Evolutionary conservation across 2,113 vertebrate genomes (phyloP).

Genomic region (Cottus gobio): DNA sequence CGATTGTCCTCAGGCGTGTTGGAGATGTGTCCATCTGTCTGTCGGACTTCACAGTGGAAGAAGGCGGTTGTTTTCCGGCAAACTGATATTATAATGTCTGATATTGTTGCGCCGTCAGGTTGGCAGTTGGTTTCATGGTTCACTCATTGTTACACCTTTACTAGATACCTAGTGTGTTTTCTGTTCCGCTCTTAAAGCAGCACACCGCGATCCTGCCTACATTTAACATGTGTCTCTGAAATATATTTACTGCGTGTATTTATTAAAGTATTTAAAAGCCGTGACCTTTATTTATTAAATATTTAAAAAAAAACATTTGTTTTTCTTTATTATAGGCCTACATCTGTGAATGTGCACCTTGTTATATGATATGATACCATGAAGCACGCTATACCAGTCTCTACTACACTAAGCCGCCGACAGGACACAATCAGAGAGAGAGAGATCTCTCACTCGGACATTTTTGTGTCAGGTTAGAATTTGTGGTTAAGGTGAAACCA

Average conservation of each 20-base stretch:
- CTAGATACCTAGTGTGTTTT: not conserved
- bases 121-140: not conserved
- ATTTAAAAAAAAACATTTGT: not conserved
- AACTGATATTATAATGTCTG: not conserved
- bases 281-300: not conserved
- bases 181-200: not conserved
- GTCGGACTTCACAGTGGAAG: conserved; percentile 66
- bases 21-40: conserved; percentile 70
- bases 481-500: conserved; percentile 13
- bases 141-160: not conserved
- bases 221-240: not conserved
- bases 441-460: too few species aligned
- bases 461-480: not conserved
- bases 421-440: not conserved
- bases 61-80: not conserved
- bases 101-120: not conserved
- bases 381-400: not conserved
- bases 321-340: not conserved
- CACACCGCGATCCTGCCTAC: not conserved
- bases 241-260: not conserved
- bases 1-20: conserved; percentile 46
- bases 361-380: not conserved
- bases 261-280: not conserved
- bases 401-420: not conserved
- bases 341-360: not conserved